These are phyloP conservation scores for Coenonympha glycerion DNA, from an alignment of 2,888 invertebrate species.

Conservation along the genomic window DNA sequence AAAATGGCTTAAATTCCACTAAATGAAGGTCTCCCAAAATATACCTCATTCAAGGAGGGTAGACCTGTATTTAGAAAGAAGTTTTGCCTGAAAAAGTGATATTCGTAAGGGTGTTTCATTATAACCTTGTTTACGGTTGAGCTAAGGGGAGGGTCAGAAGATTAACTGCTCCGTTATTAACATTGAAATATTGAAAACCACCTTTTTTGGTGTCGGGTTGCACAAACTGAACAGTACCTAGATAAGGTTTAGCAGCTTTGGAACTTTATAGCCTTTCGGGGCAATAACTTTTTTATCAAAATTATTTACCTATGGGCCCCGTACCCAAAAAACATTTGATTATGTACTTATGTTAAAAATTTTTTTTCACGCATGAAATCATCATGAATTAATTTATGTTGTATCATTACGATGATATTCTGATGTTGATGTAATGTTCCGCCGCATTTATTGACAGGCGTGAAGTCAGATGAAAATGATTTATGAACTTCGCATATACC, in stretches of 20 bases:
- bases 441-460: slow-evolving; percentile 29
- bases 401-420: neutral
- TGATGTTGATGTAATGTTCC: slow-evolving; percentile 26
- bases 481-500: slow-evolving; percentile 27
- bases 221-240: too few relatives aligned
- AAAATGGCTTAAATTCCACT: too few relatives aligned
- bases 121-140: slow-evolving; percentile 72
- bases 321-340: too few relatives aligned
- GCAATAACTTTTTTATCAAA: too few relatives aligned
- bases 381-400: slow-evolving; percentile 2
- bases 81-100: slow-evolving; percentile 73
- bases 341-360: too few relatives aligned
- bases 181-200: too few relatives aligned
- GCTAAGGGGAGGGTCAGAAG: slow-evolving; percentile 64
- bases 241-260: too few relatives aligned
- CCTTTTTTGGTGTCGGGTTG: too few relatives aligned
- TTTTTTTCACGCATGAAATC: too few relatives aligned
- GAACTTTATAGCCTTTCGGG: too few relatives aligned
- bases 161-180: slow-evolving; percentile 50
- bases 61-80: slow-evolving; percentile 76
- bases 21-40: slow-evolving; percentile 75
- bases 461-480: slow-evolving; percentile 29
- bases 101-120: slow-evolving; percentile 69
- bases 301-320: too few relatives aligned
- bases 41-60: slow-evolving; percentile 68